Conservation (phyloP, 35 echinoderm and acorn worm species). For the Holothuria glaberrima region DNA sequence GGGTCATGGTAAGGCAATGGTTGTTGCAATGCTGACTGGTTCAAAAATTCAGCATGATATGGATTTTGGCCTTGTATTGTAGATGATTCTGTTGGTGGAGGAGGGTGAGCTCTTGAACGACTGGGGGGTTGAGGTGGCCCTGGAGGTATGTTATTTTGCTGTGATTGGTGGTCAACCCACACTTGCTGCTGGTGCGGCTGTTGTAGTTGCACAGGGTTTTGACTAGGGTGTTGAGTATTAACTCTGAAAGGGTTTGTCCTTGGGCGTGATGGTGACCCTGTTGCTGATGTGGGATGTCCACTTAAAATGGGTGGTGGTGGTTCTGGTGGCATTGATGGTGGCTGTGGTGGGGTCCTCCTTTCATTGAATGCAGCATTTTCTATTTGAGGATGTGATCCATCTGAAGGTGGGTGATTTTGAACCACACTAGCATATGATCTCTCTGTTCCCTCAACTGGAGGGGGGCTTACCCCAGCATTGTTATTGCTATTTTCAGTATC, state of each 20-base stretch:
- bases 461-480: slow-evolving; percentile 31
- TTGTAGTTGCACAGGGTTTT: not conserved
- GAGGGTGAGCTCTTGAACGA: not conserved
- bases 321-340: slow-evolving; percentile 47
- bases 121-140: not conserved
- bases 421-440: slow-evolving; percentile 9
- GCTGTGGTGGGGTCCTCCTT: not conserved
- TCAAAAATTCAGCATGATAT: slow-evolving; percentile 33
- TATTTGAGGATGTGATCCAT: not conserved
- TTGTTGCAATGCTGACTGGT: slow-evolving; percentile 5
- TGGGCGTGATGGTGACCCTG: not conserved
- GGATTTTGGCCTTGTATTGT: not conserved
- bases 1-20: not conserved
- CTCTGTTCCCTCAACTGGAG: not conserved
- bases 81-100: not conserved
- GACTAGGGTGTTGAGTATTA: not conserved
- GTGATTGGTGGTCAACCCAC: no score
- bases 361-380: slow-evolving; percentile 18
- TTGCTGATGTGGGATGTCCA: not conserved
- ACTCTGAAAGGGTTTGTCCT: slow-evolving; percentile 27
- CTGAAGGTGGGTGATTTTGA: not conserved
- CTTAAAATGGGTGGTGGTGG: slow-evolving; percentile 14
- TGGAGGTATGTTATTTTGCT: not conserved
- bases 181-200: no score
- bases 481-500: slow-evolving; percentile 25